Conservation (phyloP, 2,113 vertebrate species). For the Herpailurus yagouaroundi region DNA sequence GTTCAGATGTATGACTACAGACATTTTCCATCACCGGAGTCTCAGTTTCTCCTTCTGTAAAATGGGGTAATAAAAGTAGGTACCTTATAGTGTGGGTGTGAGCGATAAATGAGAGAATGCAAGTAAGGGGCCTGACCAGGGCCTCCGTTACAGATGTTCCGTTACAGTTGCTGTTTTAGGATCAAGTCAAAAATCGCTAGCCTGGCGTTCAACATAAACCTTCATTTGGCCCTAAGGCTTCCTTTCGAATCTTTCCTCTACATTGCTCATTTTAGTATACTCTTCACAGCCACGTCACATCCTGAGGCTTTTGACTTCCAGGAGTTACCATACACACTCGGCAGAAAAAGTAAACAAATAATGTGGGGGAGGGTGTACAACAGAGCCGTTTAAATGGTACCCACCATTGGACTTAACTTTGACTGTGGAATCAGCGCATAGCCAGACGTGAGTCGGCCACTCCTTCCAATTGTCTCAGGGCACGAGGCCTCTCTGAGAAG, state of each 20-base stretch:
- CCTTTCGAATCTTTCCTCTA: background rate
- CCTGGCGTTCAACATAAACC: background rate
- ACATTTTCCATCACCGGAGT: background rate
- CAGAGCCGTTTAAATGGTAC: background rate
- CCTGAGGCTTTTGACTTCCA: background rate
- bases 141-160: background rate
- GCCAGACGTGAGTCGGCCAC: background rate
- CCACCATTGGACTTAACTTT: background rate
- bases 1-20: background rate
- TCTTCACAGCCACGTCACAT: background rate
- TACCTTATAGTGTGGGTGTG: background rate
- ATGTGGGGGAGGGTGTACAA: background rate
- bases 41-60: constrained; percentile 19
- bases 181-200: background rate
- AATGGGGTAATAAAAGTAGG: background rate
- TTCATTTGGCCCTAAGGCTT: background rate
- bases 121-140: background rate
- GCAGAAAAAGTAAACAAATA: background rate
- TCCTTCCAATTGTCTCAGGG: background rate
- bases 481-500: background rate
- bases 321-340: background rate
- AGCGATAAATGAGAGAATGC: background rate
- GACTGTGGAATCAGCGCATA: background rate
- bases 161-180: background rate
- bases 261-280: background rate